Conservation (phyloP, 64 coral and sea anemone genomes). For the Montipora cactus region DNA sequence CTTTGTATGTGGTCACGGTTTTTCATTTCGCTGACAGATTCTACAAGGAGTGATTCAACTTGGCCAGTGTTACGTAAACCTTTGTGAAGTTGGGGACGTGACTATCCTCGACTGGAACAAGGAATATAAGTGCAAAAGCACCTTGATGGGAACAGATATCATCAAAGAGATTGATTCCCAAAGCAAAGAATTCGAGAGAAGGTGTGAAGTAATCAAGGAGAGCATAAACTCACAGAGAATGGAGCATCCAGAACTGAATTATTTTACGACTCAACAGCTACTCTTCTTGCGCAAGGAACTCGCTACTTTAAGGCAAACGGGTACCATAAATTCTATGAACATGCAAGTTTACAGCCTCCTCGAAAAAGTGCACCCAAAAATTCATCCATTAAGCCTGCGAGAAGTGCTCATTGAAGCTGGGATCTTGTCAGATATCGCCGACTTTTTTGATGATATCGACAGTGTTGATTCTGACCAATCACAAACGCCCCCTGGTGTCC, state of each 20-base stretch:
- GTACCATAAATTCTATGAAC: not conserved
- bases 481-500: not conserved
- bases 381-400: constrained; percentile 22
- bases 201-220: constrained; percentile 37
- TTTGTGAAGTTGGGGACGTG: constrained; percentile 79
- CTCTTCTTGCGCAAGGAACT: constrained; percentile 71
- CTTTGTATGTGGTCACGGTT: no score
- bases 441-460: not conserved
- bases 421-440: not conserved
- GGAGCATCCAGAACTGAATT: constrained; percentile 62
- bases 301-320: constrained; percentile 30
- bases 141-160: not conserved
- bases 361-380: constrained; percentile 54
- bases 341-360: constrained; percentile 65
- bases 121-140: constrained; percentile 41
- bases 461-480: not conserved
- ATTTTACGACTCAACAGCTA: constrained; percentile 76
- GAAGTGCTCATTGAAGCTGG: constrained; percentile 19
- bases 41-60: constrained; percentile 65
- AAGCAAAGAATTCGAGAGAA: constrained; percentile 33
- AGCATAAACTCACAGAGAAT: constrained; percentile 56
- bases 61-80: constrained; percentile 54
- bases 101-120: constrained; percentile 63
- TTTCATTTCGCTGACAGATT: constrained; percentile 5
- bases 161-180: constrained; percentile 1